Conservation (phyloP, 2,113 vertebrate species). For the Smithornis capensis region DNA sequence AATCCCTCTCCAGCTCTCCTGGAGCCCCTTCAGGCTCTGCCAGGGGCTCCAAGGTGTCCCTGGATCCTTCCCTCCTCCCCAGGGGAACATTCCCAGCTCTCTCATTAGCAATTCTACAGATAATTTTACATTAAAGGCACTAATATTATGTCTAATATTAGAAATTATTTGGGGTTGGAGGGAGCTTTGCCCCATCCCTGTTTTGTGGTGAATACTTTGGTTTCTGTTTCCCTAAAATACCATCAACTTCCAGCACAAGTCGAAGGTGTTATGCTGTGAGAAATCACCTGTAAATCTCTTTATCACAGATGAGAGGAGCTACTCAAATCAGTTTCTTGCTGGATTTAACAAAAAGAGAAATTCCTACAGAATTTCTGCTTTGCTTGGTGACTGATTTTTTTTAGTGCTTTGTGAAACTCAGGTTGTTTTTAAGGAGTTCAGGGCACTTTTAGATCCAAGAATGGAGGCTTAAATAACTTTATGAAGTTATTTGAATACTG, state of each 20-base stretch:
- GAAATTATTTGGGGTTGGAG: not conserved
- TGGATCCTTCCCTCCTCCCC: not conserved
- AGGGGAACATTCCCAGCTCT: not conserved
- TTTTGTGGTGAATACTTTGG: not conserved
- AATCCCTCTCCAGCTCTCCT: not conserved
- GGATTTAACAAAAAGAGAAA: not conserved
- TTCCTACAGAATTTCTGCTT: not conserved
- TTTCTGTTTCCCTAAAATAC: not conserved
- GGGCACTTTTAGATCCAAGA: not conserved
- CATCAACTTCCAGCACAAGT: not conserved
- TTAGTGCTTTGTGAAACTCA: not conserved
- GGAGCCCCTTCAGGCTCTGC: accelerated
- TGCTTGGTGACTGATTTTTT: not conserved
- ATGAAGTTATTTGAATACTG: not conserved
- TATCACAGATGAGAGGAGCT: not conserved
- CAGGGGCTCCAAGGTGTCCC: not conserved
- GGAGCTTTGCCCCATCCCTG: not conserved
- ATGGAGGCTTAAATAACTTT: not conserved
- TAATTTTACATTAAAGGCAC: not conserved
- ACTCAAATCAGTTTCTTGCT: not conserved
- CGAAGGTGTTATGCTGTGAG: not conserved
- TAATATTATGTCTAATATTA: not conserved
- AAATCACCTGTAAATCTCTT: not conserved
- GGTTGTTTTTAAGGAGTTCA: not conserved
- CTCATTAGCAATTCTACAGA: not conserved